Evolutionary conservation across 2,113 vertebrate species (phyloP).

Genomic region (Vimba vimba): DNA sequence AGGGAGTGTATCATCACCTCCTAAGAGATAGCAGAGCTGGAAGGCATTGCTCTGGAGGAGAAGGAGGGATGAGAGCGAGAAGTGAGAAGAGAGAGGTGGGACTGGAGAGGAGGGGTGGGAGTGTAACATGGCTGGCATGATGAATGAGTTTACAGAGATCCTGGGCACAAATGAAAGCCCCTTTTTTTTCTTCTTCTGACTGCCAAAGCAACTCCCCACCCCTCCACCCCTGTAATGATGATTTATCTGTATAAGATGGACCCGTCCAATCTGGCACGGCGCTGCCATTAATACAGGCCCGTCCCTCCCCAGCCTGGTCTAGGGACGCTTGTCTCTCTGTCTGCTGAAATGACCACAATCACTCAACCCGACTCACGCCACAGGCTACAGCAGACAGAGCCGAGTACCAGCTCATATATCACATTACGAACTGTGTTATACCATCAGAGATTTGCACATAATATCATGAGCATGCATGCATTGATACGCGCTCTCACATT

Average conservation of each 20-base stretch:
- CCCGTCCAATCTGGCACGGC: conserved; percentile 75
- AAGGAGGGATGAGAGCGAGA: neutral
- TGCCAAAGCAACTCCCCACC: conserved; percentile 30
- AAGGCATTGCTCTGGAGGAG: neutral
- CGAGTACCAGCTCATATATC: conserved; percentile 32
- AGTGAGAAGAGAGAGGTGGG: neutral
- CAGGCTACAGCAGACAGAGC: conserved; percentile 67
- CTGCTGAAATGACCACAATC: conserved; percentile 80
- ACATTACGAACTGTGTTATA: conserved; percentile 33
- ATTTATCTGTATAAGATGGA: conserved; percentile 83
- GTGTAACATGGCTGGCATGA: conserved; percentile 71
- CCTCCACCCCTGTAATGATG: conserved; percentile 73
- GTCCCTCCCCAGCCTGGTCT: conserved; percentile 54
- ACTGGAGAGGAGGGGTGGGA: conserved; percentile 27
- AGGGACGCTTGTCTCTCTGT: conserved; percentile 73
- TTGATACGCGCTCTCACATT: neutral
- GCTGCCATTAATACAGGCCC: conserved; percentile 79
- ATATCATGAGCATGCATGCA: neutral
- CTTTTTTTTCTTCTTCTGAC: conserved; percentile 43
- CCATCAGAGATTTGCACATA: conserved; percentile 46
- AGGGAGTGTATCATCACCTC: neutral
- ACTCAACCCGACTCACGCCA: conserved; percentile 70
- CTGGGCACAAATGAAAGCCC: conserved; percentile 74
- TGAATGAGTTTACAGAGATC: conserved; percentile 79
- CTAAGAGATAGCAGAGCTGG: neutral